A percentile compares a stretch with the other conserved stretches of the same genome.
These are phyloP conservation scores for Montipora cactus DNA, from an alignment of 64 coral and sea anemone species.

Conservation along the genomic window DNA sequence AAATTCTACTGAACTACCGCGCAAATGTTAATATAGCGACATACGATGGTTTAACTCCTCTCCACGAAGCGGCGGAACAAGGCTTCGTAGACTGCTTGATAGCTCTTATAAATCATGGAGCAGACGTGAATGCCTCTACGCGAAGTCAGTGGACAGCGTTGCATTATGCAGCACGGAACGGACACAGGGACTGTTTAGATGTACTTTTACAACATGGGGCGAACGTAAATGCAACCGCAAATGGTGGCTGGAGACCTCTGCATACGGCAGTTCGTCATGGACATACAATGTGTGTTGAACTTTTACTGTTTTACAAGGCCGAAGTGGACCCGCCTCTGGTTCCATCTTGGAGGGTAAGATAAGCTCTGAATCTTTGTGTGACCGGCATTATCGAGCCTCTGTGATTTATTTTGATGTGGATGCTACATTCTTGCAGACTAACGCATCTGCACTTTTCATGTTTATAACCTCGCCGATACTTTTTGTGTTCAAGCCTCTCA, in stretches of 20 bases:
- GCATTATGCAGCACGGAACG: conserved; percentile 96
- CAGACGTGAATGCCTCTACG: conserved; percentile 92
- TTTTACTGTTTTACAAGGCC: conserved; percentile 87
- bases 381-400: conserved; percentile 49
- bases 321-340: conserved; percentile 95
- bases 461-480: conserved; percentile 79
- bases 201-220: conserved; percentile 95
- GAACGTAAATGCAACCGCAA: conserved; percentile 97
- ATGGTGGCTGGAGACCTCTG: conserved; percentile 97
- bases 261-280: conserved; percentile 97
- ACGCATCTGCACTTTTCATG: conserved; percentile 57
- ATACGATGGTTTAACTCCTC: conserved; percentile 93
- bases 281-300: conserved; percentile 96
- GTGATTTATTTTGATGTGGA: conserved; percentile 46
- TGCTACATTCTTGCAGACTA: conserved; percentile 42
- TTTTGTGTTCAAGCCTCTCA: conserved; percentile 74
- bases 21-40: conserved; percentile 99
- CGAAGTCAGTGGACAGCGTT: conserved; percentile 96
- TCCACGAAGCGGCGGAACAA: conserved; percentile 98
- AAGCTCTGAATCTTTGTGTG: background rate
- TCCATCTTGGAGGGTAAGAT: conserved; percentile 91
- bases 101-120: conserved; percentile 92
- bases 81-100: conserved; percentile 97
- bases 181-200: conserved; percentile 96
- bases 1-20: conserved; percentile 95